Percentiles rank a stretch among this genome's conserved stretches.
These are phyloP conservation scores for Eretmocerus hayati DNA, from an alignment of 2,888 invertebrate species.

Conservation along the genomic window DNA sequence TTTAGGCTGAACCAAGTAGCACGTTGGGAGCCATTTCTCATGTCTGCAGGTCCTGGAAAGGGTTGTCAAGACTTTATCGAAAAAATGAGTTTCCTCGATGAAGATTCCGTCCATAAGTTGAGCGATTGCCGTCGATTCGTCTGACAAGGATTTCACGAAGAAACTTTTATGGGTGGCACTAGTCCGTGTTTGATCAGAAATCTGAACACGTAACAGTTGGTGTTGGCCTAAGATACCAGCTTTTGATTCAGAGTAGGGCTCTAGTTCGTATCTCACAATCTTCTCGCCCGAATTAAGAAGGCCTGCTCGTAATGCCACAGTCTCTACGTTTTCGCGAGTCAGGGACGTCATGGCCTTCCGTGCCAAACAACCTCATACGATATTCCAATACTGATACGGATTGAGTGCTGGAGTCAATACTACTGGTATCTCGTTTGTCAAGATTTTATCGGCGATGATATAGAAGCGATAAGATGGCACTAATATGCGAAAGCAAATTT, in stretches of 20 bases:
- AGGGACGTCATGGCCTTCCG: conserved; percentile 13
- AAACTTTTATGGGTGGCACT: neutral
- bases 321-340: conserved; percentile 23
- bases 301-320: conserved; percentile 17
- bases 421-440: too few species aligned
- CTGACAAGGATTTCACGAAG: conserved; percentile 9
- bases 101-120: conserved; percentile 2
- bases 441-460: too few species aligned
- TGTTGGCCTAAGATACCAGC: conserved; percentile 36
- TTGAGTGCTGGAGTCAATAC: too few species aligned
- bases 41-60: neutral
- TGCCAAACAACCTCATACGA: too few species aligned
- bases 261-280: conserved; percentile 26
- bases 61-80: neutral
- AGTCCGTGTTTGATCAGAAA: too few species aligned
- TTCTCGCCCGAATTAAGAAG: conserved; percentile 18
- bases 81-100: conserved; percentile 8
- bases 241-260: conserved; percentile 32
- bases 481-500: too few species aligned
- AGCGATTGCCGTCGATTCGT: neutral
- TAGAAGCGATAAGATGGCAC: too few species aligned
- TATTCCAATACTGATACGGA: too few species aligned
- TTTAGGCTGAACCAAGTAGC: conserved; percentile 36
- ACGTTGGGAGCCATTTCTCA: conserved; percentile 35
- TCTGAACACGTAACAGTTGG: conserved; percentile 26